Base-by-base conservation (phyloP, 23 tunicate genomes). In the Botrylloides violaceus region DNA sequence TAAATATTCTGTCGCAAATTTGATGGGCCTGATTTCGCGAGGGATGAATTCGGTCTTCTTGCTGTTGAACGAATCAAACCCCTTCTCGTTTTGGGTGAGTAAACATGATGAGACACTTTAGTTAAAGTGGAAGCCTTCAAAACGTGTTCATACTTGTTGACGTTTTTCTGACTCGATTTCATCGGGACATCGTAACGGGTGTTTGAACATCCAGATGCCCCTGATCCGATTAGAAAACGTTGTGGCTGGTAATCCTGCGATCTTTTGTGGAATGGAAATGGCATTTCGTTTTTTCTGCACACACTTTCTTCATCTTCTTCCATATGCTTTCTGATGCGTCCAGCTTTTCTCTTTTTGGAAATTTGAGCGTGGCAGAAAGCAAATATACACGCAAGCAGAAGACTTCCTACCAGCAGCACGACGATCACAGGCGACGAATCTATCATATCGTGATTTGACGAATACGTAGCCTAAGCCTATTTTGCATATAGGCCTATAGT, bases 391-490 rank as follows among this genome's bases (percentile, higher is more conserved):
- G 83, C 73, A 26, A 79, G 34, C 29, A 70, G 12, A 12, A 79
- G 36, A 59, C 83, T 79, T 19, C 83, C 83, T 3, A 79, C 38
- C 7, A 79, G 49, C 30, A 79, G 70, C 22, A 65, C 76, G 19
- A 79, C 83, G 32, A 79, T 70, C 24, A 79, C 26, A 2, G 83
- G 83, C 35, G 83, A 50, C n/a, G 83, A 58, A 3, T 36, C 76
- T 33, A 58, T 58, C 83, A 79, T 79, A 3, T 28, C 49, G 53
- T 15, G 53, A n/a, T n/a, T n/a, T n/a, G n/a, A n/a, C n/a, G n/a
- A n/a, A n/a, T n/a, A n/a, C n/a, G n/a, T 20, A 60, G 6, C n/a
- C n/a, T n/a, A n/a, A n/a, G n/a, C n/a, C n/a, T n/a, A n/a, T n/a
- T n/a, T n/a, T n/a, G n/a, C n/a, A n/a, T n/a, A n/a, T n/a, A n/a